Base-by-base conservation (phyloP, 1,140 invertebrate genomes). In the Drosophila kanapiae region DNA sequence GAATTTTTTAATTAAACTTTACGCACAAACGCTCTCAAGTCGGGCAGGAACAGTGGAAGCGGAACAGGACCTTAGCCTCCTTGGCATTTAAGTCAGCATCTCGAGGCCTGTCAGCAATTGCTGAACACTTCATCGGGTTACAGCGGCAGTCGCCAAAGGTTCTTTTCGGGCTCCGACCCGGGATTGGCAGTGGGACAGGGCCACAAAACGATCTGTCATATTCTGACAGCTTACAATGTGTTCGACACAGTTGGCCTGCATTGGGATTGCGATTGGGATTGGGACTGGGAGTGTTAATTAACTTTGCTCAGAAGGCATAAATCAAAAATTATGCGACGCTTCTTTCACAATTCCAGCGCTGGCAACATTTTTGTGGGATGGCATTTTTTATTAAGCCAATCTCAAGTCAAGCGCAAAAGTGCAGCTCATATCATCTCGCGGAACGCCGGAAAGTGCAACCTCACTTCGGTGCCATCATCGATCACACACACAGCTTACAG, bases 1-100 rank as follows among this genome's bases (percentile, higher is more conserved):
- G 77, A 81, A 90, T 90, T 88, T 90, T 87, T 90, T 88, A 88
- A 88, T 88, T 88, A 88, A 88, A 88, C 84, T 85, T 88, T 53
- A 71, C 80, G 83, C 72, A 77, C 84, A 82, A 79, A 82, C 54
- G 70, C 83, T 77, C 84, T 71, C 31, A 54, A 48, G 38, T 37
- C 53, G 56, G 51, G 27, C 53, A 49, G 11, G 33, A 69, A 60
- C 43, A 48, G 33, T 31, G 54, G 33, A n/a, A 35, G 33, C 13
- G 56, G 23, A 35, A 29, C 31, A 23, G 53, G 31, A 57, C 57
- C 35, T 14, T 29, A 38, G 18, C 59, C 40, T 47, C 23, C 3
- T 23, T 23, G 23, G 3, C 23, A 23, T 23, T 23, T 23, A 38
- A 65, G 60, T 47, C 68, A 43, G n/a, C 27, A 11, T 16, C 47